phyloP scores from a whole-genome alignment of 1,140 invertebrate species.

The Aphis craccivora region DNA sequence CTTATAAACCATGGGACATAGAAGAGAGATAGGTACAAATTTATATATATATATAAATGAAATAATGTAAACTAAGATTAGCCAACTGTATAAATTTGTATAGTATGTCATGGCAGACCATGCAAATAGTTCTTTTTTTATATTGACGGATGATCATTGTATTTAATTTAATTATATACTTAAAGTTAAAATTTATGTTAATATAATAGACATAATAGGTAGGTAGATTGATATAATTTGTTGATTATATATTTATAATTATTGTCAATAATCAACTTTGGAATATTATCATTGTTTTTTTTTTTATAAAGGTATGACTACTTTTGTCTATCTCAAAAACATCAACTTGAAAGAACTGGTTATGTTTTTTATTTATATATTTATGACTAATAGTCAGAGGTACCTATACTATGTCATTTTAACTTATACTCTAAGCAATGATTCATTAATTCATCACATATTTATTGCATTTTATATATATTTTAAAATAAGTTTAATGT shows the following conservation, averaged over 20 bases:
- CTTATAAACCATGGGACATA: background rate
- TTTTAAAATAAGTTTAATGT: background rate
- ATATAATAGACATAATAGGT: background rate
- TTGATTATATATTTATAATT: background rate
- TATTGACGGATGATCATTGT: background rate
- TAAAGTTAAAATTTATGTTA: background rate
- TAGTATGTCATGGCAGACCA: background rate
- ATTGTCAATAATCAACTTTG: background rate
- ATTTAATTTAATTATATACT: background rate
- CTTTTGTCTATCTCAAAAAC: background rate
- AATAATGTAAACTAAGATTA: background rate
- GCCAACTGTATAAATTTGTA: background rate
- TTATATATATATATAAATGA: background rate
- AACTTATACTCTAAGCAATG: background rate
- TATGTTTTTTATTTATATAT: conserved; percentile 7
- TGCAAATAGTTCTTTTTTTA: background rate
- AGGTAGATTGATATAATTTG: background rate
- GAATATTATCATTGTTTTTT: background rate
- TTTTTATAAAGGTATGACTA: background rate
- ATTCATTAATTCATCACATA: background rate
- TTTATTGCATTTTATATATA: background rate
- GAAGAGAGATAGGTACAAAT: background rate
- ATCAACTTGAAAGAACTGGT: background rate
- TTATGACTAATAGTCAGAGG: background rate
- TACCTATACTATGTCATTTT: background rate